Evolutionary conservation across 2,113 vertebrate species (phyloP).

Genomic region (Okapia johnstoni): DNA sequence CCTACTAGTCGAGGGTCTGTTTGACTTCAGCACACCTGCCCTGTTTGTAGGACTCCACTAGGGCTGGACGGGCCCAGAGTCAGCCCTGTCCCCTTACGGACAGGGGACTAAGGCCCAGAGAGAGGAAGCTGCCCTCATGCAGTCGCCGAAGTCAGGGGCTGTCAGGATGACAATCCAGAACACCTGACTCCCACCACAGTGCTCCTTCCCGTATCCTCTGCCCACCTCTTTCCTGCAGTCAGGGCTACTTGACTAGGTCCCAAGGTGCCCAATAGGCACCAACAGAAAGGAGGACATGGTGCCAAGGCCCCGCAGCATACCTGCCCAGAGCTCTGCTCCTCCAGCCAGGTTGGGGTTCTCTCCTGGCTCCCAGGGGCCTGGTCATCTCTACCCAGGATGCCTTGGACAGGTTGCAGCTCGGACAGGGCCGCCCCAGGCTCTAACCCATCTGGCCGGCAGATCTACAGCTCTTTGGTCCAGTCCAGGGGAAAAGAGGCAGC

Average conservation of each 20-base stretch:
- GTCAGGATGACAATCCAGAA: neutral
- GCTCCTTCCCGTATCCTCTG: neutral
- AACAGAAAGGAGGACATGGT: neutral
- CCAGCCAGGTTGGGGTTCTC: neutral
- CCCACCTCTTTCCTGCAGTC: neutral
- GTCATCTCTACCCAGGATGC: neutral
- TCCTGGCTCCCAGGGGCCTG: neutral
- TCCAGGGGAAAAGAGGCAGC: neutral
- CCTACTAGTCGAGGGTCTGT: neutral
- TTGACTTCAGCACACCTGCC: neutral
- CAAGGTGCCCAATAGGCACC: neutral
- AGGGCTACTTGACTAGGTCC: neutral
- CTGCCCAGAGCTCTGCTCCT: neutral
- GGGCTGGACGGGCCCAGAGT: neutral
- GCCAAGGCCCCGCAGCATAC: neutral
- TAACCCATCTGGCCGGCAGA: neutral
- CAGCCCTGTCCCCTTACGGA: neutral
- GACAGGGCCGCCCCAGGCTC: neutral
- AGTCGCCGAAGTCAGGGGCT: neutral
- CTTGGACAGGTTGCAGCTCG: neutral
- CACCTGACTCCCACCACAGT: neutral
- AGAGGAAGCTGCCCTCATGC: neutral
- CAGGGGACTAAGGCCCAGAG: neutral
- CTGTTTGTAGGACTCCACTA: neutral
- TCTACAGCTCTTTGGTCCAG: neutral